Evolutionary conservation across 2,113 vertebrate genomes (phyloP).

Genomic region (Seriola aureovittata): DNA sequence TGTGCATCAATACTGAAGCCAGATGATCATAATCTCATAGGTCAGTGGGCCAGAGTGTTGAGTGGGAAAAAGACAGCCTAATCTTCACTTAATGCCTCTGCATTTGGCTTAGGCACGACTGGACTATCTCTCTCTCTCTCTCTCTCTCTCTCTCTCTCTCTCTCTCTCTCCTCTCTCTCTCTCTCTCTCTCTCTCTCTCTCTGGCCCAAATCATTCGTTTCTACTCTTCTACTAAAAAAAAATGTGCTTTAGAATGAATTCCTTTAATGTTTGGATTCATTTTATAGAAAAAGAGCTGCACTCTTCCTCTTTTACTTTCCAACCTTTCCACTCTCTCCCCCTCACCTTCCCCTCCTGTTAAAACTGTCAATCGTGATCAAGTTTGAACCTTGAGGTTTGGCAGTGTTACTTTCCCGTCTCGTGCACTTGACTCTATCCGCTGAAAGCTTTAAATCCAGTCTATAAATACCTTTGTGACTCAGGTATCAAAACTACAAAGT

Average conservation of each 20-base stretch:
- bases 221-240: background rate
- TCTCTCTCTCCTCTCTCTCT: background rate
- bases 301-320: background rate
- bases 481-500: background rate
- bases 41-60: constrained; percentile 50
- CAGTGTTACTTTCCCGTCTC: background rate
- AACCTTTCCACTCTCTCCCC: background rate
- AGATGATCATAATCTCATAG: constrained; percentile 63
- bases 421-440: background rate
- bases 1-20: constrained; percentile 15
- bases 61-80: constrained; percentile 18
- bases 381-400: constrained; percentile 29
- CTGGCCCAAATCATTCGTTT: constrained; percentile 5
- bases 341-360: background rate
- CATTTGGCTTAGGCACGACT: constrained; percentile 15
- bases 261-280: constrained; percentile 18
- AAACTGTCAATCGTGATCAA: background rate
- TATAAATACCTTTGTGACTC: constrained; percentile 29
- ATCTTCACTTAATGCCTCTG: constrained; percentile 38
- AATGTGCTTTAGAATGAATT: background rate
- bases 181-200: background rate
- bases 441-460: constrained; percentile 42
- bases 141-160: constrained; percentile 12
- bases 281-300: constrained; percentile 4
- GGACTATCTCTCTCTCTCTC: background rate